Evolutionary conservation across 2,797 vertebrate genomes (phyloP), one percentile per base, ranked within the genome.

Genomic region (Sphenopsis melanotis): DNA sequence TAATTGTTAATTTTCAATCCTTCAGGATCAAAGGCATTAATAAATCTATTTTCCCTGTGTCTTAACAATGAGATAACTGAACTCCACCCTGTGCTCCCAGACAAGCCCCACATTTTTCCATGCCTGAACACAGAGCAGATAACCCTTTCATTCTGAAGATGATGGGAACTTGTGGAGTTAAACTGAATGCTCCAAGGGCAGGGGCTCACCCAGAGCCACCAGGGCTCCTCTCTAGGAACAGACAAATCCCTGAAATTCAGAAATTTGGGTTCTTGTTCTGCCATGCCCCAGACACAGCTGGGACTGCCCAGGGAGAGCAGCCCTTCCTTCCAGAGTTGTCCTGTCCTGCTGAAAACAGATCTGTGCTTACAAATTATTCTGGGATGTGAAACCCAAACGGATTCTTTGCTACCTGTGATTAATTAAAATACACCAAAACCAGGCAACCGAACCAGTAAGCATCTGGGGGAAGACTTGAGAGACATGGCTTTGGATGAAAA

Each of bases 1-100:
- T 37, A 92, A 70, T 2, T 76, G 85, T 37, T 89, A 55, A 76
- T 68, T 91, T 90, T 76, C 24, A 15, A 83, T 56, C 83, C 90
- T 87, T 49, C 63, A 64, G 83, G 52, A 91, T 94, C 88, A 93
- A 93, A 88, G 64, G 65, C 69, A 63, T 90, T 37, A 52, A n/a
- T 18, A 76, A 74, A 82, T 66, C 74, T 41, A 24, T 68, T 84
- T 82, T 80, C 69, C 23, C 56, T 18, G 19, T 2, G 2, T 66
- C 80, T 63, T 32, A 78, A 70, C 34, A 32, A 34, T 0, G 53
- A 69, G 74, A 84, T 47, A 91, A 93, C 71, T 12, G 39, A 70
- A 23, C 52, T 91, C 44, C 70, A 46, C 50, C 60, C 47, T 18
- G 52, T 15, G 60, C 68, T 90, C 39, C 83, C 42, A 75, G 64